Percentiles rank a stretch among this genome's conserved stretches.
Evolutionary conservation across 1,140 invertebrate genomes (phyloP).

Genomic region (Pseudomyrmex concolor): DNA sequence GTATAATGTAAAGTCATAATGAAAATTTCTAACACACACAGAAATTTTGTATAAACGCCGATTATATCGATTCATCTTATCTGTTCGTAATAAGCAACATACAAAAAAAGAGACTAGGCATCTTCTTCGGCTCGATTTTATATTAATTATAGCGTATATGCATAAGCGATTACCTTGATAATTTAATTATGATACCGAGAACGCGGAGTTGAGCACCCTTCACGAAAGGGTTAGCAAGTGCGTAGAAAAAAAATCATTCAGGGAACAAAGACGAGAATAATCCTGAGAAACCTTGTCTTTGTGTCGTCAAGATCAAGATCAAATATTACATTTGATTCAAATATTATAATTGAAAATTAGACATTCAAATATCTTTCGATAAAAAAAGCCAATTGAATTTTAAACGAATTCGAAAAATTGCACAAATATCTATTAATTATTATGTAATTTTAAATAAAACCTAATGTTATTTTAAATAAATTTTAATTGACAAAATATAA

Average conservation of each 20-base stretch:
- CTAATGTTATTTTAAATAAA: slow-evolving; percentile 7
- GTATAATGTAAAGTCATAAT: too few species aligned
- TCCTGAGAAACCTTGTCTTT: slow-evolving; percentile 13
- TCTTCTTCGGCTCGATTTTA: slow-evolving; percentile 13
- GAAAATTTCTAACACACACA: too few species aligned
- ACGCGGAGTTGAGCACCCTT: slow-evolving; percentile 10
- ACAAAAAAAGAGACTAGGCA: slow-evolving; percentile 23
- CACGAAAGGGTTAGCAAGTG: slow-evolving; percentile 35
- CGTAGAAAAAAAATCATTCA: slow-evolving; percentile 39
- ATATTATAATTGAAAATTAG: too few species aligned
- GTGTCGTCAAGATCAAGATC: slow-evolving; percentile 19
- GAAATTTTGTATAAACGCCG: slow-evolving; percentile 1
- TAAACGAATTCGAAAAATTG: too few species aligned
- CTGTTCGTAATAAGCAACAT: not conserved
- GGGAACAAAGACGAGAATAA: slow-evolving; percentile 32
- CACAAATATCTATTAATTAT: too few species aligned
- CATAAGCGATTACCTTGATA: slow-evolving; percentile 41
- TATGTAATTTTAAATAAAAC: slow-evolving; percentile 12
- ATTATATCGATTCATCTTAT: not conserved
- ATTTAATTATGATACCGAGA: slow-evolving; percentile 53
- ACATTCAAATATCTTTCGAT: too few species aligned
- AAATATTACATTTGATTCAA: slow-evolving; percentile 5
- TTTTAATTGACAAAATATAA: not conserved
- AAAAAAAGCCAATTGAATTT: too few species aligned
- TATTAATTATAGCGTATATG: slow-evolving; percentile 49